phyloP scores from a whole-genome alignment of 2,888 invertebrate species.

The Noctuana brunneofusca region DNA sequence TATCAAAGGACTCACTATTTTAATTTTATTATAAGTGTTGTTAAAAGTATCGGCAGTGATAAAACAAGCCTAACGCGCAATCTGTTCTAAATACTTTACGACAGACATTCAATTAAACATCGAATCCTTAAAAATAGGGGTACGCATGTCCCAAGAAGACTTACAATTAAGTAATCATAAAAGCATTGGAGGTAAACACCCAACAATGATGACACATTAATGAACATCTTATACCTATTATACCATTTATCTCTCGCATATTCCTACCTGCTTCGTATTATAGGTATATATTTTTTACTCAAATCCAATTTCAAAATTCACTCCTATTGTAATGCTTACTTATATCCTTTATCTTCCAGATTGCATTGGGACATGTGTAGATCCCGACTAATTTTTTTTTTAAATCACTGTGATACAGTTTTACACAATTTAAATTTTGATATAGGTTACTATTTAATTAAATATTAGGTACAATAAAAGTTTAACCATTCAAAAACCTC shows the following conservation, averaged over 20 bases:
- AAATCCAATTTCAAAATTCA: not conserved
- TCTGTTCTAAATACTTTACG: constrained; percentile 36
- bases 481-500: constrained; percentile 63
- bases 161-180: constrained; percentile 2
- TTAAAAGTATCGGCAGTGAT: constrained; percentile 78
- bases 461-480: constrained; percentile 55
- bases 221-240: not conserved
- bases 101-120: constrained; percentile 14
- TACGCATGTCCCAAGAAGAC: not conserved
- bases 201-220: not conserved
- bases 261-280: not conserved
- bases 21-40: constrained; percentile 55
- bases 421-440: constrained; percentile 40
- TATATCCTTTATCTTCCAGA: not conserved
- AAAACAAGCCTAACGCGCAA: constrained; percentile 68
- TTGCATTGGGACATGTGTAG: constrained; percentile 6
- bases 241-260: not conserved
- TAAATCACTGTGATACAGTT: constrained; percentile 39
- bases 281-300: not conserved
- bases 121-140: constrained; percentile 2
- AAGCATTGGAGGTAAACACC: not conserved
- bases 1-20: constrained; percentile 77
- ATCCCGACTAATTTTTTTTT: not conserved
- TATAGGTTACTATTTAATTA: constrained; percentile 58
- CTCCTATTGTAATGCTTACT: not conserved